These are phyloP conservation scores for Malurus elegans DNA, from an alignment of 2,113 vertebrate species.

Conservation along the genomic window DNA sequence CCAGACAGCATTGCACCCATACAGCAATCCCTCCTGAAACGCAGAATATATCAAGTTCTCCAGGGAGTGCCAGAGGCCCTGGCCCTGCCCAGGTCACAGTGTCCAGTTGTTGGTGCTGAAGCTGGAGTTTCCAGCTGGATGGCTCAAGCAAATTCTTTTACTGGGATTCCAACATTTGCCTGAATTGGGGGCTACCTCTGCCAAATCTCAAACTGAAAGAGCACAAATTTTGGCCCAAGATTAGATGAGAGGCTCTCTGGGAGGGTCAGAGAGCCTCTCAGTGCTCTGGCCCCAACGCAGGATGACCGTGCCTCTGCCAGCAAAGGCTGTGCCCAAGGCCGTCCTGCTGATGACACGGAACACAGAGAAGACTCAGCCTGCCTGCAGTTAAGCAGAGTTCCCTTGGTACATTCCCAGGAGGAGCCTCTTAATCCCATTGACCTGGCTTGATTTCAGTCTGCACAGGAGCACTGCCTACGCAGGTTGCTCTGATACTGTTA, in stretches of 20 bases:
- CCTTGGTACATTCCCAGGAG: not conserved
- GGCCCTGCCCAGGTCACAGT: not conserved
- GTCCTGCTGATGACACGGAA: not conserved
- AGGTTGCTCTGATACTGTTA: not conserved
- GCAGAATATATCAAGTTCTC: rapidly evolving
- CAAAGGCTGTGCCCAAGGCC: not conserved
- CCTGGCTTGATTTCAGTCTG: conserved; percentile 1
- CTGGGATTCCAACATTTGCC: too few relatives aligned
- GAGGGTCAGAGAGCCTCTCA: not conserved
- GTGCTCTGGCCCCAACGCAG: rapidly evolving
- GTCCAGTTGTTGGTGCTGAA: not conserved
- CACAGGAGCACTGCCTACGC: not conserved
- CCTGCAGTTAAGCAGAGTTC: not conserved
- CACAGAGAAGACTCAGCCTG: not conserved
- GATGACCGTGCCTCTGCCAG: rapidly evolving
- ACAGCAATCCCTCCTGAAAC: not conserved
- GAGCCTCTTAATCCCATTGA: not conserved
- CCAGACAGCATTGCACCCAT: rapidly evolving
- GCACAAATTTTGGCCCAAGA: not conserved
- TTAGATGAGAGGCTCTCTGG: not conserved
- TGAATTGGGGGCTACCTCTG: not conserved
- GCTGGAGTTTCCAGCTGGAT: not conserved
- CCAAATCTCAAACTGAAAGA: not conserved
- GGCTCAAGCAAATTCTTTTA: not conserved
- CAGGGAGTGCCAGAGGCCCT: not conserved